Base-by-base conservation (phyloP, 2,888 invertebrate species). In the Nebria salina region DNA sequence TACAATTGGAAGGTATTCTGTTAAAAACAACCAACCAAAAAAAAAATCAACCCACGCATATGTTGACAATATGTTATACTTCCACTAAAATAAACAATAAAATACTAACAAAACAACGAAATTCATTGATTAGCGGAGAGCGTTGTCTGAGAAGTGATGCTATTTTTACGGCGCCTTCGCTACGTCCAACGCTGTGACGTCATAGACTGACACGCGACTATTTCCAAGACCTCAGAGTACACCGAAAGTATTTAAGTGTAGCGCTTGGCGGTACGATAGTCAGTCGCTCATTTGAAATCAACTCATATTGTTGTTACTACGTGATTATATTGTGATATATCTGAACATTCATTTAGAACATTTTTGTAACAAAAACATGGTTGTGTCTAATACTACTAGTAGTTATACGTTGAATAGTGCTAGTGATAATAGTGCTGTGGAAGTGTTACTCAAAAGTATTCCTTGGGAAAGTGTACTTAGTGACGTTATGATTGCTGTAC, bases 401-500 rank as follows among this genome's bases (percentile, higher is more conserved):
- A 80, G 80, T 80, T 79, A 75, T 66, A 70, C 75, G 41, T 43
- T 80, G 80, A 68, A 80, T 72, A 75, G 66, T 43, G 68, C 72
- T 26, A 68, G 75, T 68, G 75, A 68, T 65, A 77, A 77, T 54
- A 54, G 54, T 54, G 54, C 54, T 64, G 75, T 75, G n/a, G 41
- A 80, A 54, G 43, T 80, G 42, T 41, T 80, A 15, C 72, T 80
- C 15, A 80, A 80, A 34, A 80, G 15, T 25, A 80, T 80, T 26
- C 80, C 75, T n/a, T 80, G 80, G 80, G 75, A 75, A 64, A 75
- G 75, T 75, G 75, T 80, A 25, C 15, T 80, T 34, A 75, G 75
- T 75, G 80, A 80, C 75, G 80, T 80, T n/a, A 80, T 80, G 80
- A 72, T 80, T 72, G 75, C 75, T n/a, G 75, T 80, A 42, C 64